Evolutionary conservation across 2,888 invertebrate genomes (phyloP).

Genomic region (Tetragonisca angustula): DNA sequence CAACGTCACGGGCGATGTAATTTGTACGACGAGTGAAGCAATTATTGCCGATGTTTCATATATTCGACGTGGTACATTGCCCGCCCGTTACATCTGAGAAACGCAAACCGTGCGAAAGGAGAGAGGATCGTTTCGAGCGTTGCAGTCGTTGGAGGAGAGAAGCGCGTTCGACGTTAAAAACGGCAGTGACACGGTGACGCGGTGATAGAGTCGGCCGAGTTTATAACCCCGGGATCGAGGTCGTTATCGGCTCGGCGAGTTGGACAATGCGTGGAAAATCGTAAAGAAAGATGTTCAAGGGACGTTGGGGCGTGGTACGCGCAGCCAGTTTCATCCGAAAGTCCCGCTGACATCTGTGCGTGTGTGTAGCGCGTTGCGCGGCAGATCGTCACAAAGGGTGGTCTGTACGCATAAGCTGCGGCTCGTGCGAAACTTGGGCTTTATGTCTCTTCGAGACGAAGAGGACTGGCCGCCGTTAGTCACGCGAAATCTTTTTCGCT

Average conservation of each 20-base stretch:
- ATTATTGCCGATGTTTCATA: neutral
- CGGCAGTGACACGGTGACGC: constrained; percentile 64
- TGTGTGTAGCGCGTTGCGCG: constrained; percentile 32
- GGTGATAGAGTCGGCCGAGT: constrained; percentile 63
- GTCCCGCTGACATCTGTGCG: constrained; percentile 70
- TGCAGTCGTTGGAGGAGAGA: constrained; percentile 31
- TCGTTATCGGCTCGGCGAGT: constrained; percentile 62
- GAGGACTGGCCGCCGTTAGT: constrained; percentile 68
- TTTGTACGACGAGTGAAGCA: neutral
- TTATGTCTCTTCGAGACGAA: constrained; percentile 55
- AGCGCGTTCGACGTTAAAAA: constrained; percentile 29
- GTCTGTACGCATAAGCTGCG: constrained; percentile 39
- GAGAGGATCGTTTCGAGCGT: constrained; percentile 33
- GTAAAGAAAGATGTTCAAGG: constrained; percentile 72
- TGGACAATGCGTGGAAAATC: constrained; percentile 66
- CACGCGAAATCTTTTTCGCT: constrained; percentile 52
- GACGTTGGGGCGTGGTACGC: constrained; percentile 59
- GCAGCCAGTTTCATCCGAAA: constrained; percentile 54
- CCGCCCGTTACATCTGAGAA: too few relatives aligned
- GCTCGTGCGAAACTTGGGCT: constrained; percentile 58
- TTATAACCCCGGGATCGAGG: constrained; percentile 68
- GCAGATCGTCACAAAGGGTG: constrained; percentile 66
- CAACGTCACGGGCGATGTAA: neutral
- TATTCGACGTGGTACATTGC: too few relatives aligned
- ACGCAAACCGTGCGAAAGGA: neutral